Evolutionary conservation across 2,797 vertebrate genomes (phyloP), one percentile per base, ranked within the genome.

Genomic region (Acanthurus tractus): DNA sequence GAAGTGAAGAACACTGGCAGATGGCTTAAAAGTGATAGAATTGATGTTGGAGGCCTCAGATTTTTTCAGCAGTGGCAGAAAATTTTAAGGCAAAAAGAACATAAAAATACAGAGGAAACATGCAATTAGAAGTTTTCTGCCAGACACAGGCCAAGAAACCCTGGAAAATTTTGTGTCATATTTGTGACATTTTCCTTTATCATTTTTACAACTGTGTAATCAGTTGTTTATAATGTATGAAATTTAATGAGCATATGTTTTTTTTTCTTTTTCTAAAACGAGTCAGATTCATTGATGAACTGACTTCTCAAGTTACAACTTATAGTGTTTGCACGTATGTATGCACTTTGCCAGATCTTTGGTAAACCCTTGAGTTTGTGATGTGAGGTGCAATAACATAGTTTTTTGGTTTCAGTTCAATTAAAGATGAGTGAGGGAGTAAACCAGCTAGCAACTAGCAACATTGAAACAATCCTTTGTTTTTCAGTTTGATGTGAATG

Each of bases 401-500:
- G n/a, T 48, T 2, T 45, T 73, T 44, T 62, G 15, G 2, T 4
- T 22, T 55, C 54, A 57, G 1, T 8, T 62, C 3, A 68, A 36
- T 56, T 3, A 17, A 22, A 38, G 42, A 49, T 65, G 4, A 1
- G 2, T 44, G 23, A 1, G 1, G 6, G 2, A n/a, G 9, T 38
- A 23, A 38, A 46, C 65, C 40, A 14, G 29, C 14, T 8, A 62
- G 38, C 59, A 58, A 9, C 10, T 49, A 48, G 20, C 22, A 61
- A 36, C 18, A 0, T 20, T 48, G 29, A 61, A 66, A 53, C 15
- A 49, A 18, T 8, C 3, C 49, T 80, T 0, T 4, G 88, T 1
- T 72, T 83, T 54, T 0, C 90, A 96, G 1, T 52, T 95, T 48
- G 94, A 94, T 0, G 92, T 94, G 62, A 96, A 93, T 0, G 96